These are phyloP conservation scores for Macrosiphum euphorbiae DNA, from an alignment of 2,888 invertebrate genomes.

Conservation along the genomic window DNA sequence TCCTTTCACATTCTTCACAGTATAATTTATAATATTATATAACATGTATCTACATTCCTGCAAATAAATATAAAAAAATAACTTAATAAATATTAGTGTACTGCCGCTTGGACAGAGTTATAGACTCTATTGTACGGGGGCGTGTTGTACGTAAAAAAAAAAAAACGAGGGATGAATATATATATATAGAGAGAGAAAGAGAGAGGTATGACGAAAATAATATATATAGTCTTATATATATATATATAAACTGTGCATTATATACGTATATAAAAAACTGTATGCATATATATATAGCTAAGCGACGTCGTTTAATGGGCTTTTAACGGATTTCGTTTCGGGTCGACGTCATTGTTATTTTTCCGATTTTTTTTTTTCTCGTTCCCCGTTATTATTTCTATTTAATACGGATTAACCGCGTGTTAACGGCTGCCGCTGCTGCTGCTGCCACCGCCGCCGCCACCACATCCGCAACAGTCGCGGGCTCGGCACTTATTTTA, in stretches of 20 bases:
- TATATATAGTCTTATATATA: neutral
- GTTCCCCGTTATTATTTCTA: constrained; percentile 38
- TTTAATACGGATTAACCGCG: constrained; percentile 60
- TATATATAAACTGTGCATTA: neutral
- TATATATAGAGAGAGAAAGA: neutral
- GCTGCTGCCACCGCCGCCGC: neutral
- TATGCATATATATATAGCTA: neutral
- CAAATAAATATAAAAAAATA: neutral
- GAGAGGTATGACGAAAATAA: neutral
- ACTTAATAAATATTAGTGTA: neutral
- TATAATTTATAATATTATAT: neutral
- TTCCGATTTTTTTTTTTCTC: constrained; percentile 25
- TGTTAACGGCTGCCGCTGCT: constrained; percentile 21
- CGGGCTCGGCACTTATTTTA: neutral
- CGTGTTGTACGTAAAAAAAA: too few relatives aligned
- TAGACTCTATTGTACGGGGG: neutral
- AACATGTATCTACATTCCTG: neutral
- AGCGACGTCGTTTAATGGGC: constrained; percentile 61
- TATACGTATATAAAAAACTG: neutral
- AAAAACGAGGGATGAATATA: neutral
- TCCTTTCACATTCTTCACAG: neutral
- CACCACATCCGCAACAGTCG: neutral
- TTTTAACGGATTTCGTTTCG: constrained; percentile 60
- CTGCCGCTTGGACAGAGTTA: too few relatives aligned
- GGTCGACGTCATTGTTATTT: constrained; percentile 48